Evolutionary conservation across 2,113 vertebrate species (phyloP).

Genomic region (Motacilla alba): DNA sequence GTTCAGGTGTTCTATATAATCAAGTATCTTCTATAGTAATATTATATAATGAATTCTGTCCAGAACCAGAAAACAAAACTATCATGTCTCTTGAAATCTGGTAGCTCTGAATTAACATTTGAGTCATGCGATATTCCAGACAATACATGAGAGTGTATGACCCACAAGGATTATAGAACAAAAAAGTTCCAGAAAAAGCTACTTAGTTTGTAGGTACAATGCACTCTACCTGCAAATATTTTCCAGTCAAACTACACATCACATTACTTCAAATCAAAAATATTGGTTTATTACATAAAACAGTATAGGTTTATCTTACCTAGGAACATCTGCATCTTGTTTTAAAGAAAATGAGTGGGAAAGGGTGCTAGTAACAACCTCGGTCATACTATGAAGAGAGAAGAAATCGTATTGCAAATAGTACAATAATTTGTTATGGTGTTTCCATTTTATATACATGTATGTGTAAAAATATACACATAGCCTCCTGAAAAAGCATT

Average conservation of each 20-base stretch:
- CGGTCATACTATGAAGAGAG: conserved; percentile 14
- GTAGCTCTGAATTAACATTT: not conserved
- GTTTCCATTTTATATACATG: not conserved
- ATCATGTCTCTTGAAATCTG: not conserved
- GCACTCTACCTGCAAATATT: not conserved
- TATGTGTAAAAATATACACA: accelerated
- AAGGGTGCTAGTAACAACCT: not conserved
- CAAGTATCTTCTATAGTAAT: not conserved
- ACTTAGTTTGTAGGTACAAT: not conserved
- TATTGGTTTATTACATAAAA: not conserved
- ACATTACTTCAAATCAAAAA: not conserved
- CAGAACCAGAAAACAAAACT: not conserved
- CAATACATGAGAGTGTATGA: not conserved
- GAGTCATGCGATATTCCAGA: not conserved
- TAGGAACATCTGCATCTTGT: conserved; percentile 24
- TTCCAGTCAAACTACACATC: not conserved
- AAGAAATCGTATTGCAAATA: not conserved
- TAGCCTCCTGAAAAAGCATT: not conserved
- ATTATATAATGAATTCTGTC: not conserved
- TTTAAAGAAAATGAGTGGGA: conserved; percentile 19
- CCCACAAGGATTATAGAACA: not conserved
- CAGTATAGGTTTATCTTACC: conserved; percentile 46
- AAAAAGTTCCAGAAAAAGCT: not conserved
- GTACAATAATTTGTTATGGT: not conserved
- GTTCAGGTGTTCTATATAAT: not conserved